Evolutionary conservation across 2,113 vertebrate species (phyloP), one percentile per base, ranked within the genome.

Genomic region (Grammomys dolichurus): DNA sequence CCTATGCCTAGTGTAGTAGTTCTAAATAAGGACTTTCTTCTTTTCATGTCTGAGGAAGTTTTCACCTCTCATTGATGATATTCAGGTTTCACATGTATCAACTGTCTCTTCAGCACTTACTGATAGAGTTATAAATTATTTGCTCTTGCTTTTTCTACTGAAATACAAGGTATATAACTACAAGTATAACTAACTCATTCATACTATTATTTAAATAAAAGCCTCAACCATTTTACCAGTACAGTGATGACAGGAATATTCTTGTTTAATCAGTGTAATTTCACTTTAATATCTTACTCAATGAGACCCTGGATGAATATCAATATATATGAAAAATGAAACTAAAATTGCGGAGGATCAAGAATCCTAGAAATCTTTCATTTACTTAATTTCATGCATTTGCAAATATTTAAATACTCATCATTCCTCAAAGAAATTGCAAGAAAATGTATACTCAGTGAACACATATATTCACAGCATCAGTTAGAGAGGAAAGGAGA

Each of bases 391-490:
- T 10, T 84, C 63, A 92, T 78, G 63, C 63, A 85, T 80, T 95
- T 88, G 26, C 51, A 69, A 91, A n/a, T 89, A 91, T 85, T 78
- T 95, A 48, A 40, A 73, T 26, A 96, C 1, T 81, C 7, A 78
- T 91, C 95, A 46, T 24, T 87, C 33, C 51, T 11, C 63, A 87
- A 69, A 31, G 81, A 84, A 31, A 46, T 48, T 46, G 17, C 10
- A 28, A 73, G 12, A 78, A 78, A 67, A 22, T 93, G 43, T 13
- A 36, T 48, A 19, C 14, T 9, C 51, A 65, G 20, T 16, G 26
- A 85, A 17, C 10, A 72, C 7, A 43, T n/a, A 22, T 4, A 36
- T 7, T 24, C 80, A 85, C 12, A 88, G 0, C 20, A 16, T n/a
- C 24, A 89, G 31, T 92, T 95, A 24, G 16, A 70, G 75, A 56